A percentile compares a stretch with the other conserved stretches of the same genome.
phyloP scores from a whole-genome alignment of 2,888 invertebrate genomes.

The Amblyteles armatorius region DNA sequence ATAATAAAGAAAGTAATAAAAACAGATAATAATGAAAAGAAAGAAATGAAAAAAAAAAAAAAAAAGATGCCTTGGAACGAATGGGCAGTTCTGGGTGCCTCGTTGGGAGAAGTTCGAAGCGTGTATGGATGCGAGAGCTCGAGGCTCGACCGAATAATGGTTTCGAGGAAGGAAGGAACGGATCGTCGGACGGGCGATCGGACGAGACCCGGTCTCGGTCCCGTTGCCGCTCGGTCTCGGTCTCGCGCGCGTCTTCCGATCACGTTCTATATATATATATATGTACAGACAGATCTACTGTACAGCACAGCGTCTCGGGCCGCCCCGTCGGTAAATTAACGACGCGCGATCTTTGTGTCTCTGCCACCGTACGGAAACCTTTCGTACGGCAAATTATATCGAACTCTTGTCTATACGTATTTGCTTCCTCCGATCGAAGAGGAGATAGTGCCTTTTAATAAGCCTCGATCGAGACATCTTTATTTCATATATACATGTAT shows the following conservation, averaged over 20 bases:
- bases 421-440: slow-evolving; percentile 39
- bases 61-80: slow-evolving; percentile 24
- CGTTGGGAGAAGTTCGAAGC: slow-evolving; percentile 30
- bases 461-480: slow-evolving; percentile 4
- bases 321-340: slow-evolving; percentile 61
- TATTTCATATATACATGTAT: too few relatives aligned
- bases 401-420: slow-evolving; percentile 35
- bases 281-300: slow-evolving; percentile 18
- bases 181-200: slow-evolving; percentile 28
- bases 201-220: slow-evolving; percentile 49
- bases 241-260: slow-evolving; percentile 26
- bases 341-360: slow-evolving; percentile 57
- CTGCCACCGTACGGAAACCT: slow-evolving; percentile 5
- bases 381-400: slow-evolving; percentile 55
- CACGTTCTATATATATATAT: slow-evolving; percentile 19
- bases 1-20: neutral
- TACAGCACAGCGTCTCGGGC: slow-evolving; percentile 1
- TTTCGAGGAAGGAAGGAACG: slow-evolving; percentile 64
- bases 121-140: slow-evolving; percentile 35
- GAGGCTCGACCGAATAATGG: slow-evolving; percentile 65
- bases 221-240: slow-evolving; percentile 47
- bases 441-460: neutral
- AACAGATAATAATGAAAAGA: slow-evolving; percentile 1
- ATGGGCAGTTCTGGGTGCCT: slow-evolving; percentile 37
- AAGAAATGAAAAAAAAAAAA: slow-evolving; percentile 8